phyloP scores from a whole-genome alignment of 2,888 invertebrate genomes.

The Cataglyphis rosenhaueri region DNA sequence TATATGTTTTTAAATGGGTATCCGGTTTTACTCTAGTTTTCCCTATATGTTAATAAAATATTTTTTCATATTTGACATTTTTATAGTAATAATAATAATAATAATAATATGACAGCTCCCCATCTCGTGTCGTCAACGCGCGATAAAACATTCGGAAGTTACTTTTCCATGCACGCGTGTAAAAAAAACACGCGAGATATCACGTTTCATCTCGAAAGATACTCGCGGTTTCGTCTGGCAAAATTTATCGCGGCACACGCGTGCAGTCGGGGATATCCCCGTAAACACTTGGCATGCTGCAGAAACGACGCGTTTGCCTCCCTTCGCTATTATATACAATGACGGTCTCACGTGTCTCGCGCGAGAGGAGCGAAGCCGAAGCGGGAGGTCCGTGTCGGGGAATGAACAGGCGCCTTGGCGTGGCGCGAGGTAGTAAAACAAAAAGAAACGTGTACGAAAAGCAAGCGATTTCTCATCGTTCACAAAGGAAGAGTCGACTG shows the following conservation, averaged over 20 bases:
- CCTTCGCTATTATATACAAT: constrained; percentile 53
- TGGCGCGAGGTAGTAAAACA: constrained; percentile 65
- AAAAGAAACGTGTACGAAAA: constrained; percentile 70
- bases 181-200: constrained; percentile 63
- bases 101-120: not conserved
- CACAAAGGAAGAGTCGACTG: constrained; percentile 77
- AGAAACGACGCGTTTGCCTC: constrained; percentile 53
- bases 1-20: too few species aligned
- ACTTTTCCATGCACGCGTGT: constrained; percentile 12
- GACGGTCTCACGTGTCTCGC: constrained; percentile 44
- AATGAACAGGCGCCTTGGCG: constrained; percentile 51
- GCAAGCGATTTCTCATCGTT: constrained; percentile 75
- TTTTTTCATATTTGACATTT: not conserved
- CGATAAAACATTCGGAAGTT: constrained; percentile 10
- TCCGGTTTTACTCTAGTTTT: too few species aligned
- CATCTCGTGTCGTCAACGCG: not conserved
- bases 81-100: not conserved
- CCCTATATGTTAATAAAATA: not conserved
- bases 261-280: constrained; percentile 48
- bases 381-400: constrained; percentile 68
- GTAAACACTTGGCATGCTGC: constrained; percentile 59
- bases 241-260: constrained; percentile 61
- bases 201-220: constrained; percentile 60
- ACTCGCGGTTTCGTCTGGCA: constrained; percentile 57
- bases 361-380: constrained; percentile 45